A percentile compares a stretch with the other conserved stretches of the same genome.
These are phyloP conservation scores for Aramus guarauna DNA, from an alignment of 2,113 vertebrate genomes.

Conservation along the genomic window DNA sequence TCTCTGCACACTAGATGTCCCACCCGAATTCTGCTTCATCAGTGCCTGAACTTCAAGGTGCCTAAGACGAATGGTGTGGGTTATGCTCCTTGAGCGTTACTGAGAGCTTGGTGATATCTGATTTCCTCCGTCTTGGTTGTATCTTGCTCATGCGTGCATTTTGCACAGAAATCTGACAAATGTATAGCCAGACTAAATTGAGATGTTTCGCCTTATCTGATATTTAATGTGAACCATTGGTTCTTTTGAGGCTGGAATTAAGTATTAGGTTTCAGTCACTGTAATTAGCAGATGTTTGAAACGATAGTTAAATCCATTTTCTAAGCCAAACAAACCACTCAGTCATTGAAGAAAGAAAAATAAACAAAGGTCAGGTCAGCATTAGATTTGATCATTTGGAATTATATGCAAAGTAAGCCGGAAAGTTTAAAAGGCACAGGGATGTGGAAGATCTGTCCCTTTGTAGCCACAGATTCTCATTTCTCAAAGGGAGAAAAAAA, in stretches of 20 bases:
- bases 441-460: background rate
- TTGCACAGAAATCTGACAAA: background rate
- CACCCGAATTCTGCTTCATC: background rate
- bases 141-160: background rate
- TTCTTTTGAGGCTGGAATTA: background rate
- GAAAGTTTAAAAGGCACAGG: background rate
- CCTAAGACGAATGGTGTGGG: background rate
- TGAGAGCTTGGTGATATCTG: background rate
- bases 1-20: background rate
- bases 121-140: background rate
- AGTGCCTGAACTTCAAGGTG: background rate
- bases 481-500: background rate
- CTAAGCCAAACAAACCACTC: background rate
- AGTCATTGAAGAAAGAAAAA: background rate
- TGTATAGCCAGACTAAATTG: background rate
- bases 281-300: conserved; percentile 12
- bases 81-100: background rate
- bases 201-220: background rate
- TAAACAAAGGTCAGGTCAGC: background rate
- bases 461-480: background rate
- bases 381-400: background rate
- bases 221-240: background rate
- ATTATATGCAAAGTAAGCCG: background rate
- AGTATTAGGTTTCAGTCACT: background rate
- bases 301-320: background rate